Percentiles rank a stretch among this genome's conserved stretches.
phyloP scores from a whole-genome alignment of 2,888 invertebrate species.

The Tenodera sinensis region DNA sequence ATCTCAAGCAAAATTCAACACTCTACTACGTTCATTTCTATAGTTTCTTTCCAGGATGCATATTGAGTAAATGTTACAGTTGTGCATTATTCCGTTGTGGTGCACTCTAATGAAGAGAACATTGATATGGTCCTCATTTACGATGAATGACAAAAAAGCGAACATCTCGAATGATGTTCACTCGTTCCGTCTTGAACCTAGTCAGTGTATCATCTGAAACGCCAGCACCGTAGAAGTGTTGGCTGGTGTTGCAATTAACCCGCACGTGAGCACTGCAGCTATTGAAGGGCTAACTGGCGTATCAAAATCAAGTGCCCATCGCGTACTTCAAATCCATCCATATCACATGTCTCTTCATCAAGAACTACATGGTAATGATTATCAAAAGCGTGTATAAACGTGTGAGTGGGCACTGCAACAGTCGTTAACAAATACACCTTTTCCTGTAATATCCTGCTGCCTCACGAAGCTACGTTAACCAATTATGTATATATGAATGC shows the following conservation, averaged over 20 bases:
- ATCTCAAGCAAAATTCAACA: no score
- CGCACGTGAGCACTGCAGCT: neutral
- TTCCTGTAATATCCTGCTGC: neutral
- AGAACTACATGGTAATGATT: neutral
- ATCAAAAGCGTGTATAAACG: neutral
- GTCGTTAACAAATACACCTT: neutral
- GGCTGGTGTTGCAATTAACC: neutral
- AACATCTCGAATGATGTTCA: neutral
- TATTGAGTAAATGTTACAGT: neutral
- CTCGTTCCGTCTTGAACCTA: neutral
- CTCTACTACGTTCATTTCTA: neutral
- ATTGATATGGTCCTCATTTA: neutral
- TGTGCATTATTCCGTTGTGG: neutral
- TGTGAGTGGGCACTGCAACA: neutral
- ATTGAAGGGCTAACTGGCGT: neutral
- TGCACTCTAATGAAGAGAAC: neutral
- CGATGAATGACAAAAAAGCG: neutral
- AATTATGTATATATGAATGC: neutral
- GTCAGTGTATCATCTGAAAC: neutral
- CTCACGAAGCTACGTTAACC: neutral
- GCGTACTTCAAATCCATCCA: neutral
- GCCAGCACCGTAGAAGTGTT: neutral
- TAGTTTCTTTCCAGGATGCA: neutral
- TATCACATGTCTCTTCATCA: neutral
- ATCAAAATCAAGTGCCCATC: neutral